Percentiles rank a stretch among this genome's conserved stretches.
These are phyloP conservation scores for Myrmecophaga tridactyla DNA, from an alignment of 2,113 vertebrate genomes.

Conservation along the genomic window DNA sequence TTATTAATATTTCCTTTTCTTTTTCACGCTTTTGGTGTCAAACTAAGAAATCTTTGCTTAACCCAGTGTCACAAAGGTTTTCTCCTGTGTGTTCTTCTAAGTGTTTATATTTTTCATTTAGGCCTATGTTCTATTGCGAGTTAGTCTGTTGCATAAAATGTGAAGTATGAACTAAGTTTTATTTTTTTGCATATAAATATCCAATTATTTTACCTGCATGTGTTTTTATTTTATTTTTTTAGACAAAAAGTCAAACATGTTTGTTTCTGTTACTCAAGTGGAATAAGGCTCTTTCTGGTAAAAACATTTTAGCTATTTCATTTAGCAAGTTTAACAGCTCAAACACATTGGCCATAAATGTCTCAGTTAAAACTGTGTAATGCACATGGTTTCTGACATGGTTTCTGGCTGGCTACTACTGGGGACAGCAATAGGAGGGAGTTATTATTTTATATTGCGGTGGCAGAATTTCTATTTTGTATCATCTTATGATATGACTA, in stretches of 20 bases:
- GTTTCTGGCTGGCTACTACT: neutral
- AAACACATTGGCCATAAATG: neutral
- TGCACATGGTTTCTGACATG: neutral
- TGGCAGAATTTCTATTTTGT: neutral
- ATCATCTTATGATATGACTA: neutral
- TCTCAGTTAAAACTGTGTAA: neutral
- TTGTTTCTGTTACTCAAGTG: neutral
- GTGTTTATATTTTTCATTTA: neutral
- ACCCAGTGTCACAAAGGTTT: neutral
- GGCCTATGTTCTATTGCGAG: neutral
- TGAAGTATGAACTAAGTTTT: neutral
- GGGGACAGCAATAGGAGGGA: neutral
- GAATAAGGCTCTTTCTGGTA: neutral
- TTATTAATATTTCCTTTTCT: slow-evolving; percentile 11
- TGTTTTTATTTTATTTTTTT: neutral
- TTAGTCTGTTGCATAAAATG: neutral
- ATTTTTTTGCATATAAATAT: neutral
- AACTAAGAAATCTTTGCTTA: neutral
- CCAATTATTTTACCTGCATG: neutral
- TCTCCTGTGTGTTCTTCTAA: neutral
- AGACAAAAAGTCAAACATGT: neutral
- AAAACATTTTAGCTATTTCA: neutral
- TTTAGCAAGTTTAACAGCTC: neutral
- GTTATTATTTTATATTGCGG: neutral
- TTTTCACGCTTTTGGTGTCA: slow-evolving; percentile 11